Base-by-base conservation (phyloP, 2,888 invertebrate species). In the Habroteleia sp. region DNA sequence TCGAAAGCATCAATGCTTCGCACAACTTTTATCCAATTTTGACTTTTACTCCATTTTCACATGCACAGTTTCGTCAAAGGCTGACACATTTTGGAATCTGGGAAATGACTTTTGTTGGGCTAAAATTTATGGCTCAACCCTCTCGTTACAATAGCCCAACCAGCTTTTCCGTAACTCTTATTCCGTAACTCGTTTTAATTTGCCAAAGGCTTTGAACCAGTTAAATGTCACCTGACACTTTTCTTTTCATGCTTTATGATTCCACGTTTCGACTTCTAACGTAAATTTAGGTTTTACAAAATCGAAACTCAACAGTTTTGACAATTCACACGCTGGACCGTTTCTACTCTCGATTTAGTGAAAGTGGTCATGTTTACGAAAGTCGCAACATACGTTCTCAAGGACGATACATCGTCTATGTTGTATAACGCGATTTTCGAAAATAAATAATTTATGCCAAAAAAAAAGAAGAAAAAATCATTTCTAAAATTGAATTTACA, bases 341-440 rank as follows among this genome's bases (percentile, higher is more conserved):
- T 63, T 60, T 68, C 63, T 50, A 58, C 68, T 68, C 74, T 68
- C 50, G 66, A 37, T 68, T 52, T 62, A 74, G 74, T 74, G 74
- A 74, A 74, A 74, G 74, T 74, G 31, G 16, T 29, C 48, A 17
- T 37, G 39, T 52, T 66, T 42, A 62, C 50, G 74, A 74, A 68
- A 74, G 68, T 48, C 29, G 39, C 60, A 41, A 50, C 58, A 54
- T 56, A 62, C 44, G 46, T 29, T 42, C 3, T 27, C 74, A 63
- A 74, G 68, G 68, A 62, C 62, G 13, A 16, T 7, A 3, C 25
- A 16, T 23, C 39, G 11, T n/a, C 27, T 52, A 48, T 41, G 29
- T 8, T 65, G 25, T 41, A 20, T 17, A 39, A 14, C 13, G 8
- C 14, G 25, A n/a, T n/a, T 48, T 48, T 48, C 48, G 33, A 46